Percentiles rank a stretch among this genome's conserved stretches.
Evolutionary conservation across 2,797 vertebrate genomes (phyloP).

Genomic region (Microchirus variegatus): DNA sequence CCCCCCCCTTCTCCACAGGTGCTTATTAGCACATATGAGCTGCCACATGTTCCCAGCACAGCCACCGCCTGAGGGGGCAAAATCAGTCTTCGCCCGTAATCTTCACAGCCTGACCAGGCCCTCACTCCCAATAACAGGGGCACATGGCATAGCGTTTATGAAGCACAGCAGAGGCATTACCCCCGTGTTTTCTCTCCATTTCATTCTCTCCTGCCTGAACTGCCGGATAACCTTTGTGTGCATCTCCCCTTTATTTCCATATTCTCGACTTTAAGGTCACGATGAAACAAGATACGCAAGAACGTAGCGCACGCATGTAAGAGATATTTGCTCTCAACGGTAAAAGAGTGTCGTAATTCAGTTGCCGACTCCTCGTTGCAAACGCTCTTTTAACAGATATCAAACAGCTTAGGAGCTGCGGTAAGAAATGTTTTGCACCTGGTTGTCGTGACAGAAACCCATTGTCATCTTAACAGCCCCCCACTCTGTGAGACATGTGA

Average conservation of each 20-base stretch:
- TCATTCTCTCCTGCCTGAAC: constrained; percentile 43
- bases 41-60: constrained; percentile 83
- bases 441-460: constrained; percentile 78
- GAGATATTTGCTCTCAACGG: constrained; percentile 63
- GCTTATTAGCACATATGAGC: constrained; percentile 87
- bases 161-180: constrained; percentile 68
- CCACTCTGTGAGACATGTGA: constrained; percentile 69
- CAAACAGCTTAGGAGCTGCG: constrained; percentile 51
- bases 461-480: constrained; percentile 80
- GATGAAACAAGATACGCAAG: constrained; percentile 53
- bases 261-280: constrained; percentile 57
- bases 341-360: constrained; percentile 41
- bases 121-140: constrained; percentile 65
- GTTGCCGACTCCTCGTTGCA: constrained; percentile 50
- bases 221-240: constrained; percentile 55
- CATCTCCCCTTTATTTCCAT: constrained; percentile 60
- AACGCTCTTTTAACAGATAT: constrained; percentile 66
- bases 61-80: constrained; percentile 77
- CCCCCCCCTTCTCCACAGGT: constrained; percentile 78
- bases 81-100: constrained; percentile 82
- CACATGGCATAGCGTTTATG: constrained; percentile 75
- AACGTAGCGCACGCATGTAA: constrained; percentile 43
- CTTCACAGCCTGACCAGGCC: constrained; percentile 76
- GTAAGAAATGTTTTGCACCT: constrained; percentile 81
- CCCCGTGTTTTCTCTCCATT: constrained; percentile 36